Base-by-base conservation (phyloP, 2,888 invertebrate genomes). In the Drosophila setosimentum region DNA sequence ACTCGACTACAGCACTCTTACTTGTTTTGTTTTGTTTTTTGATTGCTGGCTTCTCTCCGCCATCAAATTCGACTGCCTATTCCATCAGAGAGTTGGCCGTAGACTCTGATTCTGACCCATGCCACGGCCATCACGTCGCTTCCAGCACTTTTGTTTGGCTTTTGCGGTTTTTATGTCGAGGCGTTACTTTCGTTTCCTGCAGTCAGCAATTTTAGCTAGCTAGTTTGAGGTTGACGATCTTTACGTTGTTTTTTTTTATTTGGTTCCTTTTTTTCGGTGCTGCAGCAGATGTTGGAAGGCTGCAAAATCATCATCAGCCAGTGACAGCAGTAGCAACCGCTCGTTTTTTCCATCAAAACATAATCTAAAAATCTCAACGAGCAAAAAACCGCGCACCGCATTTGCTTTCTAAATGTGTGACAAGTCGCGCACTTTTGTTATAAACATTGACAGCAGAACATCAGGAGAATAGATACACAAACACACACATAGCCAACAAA, bases 361-460 rank as follows among this genome's bases (percentile, higher is more conserved):
- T 86, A 86, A 88, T 88, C 81, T 76, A 65, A 69, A 83, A 88
- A 83, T 83, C 88, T 75, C 83, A 84, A 83, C 89, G 87, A 86
- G 81, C 86, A 70, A 82, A 77, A 78, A 73, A 68, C 54, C 50
- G 53, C 24, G 37, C 80, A 50, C 21, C 51, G 32, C 78, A 68
- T 68, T 79, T 59, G 78, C 66, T 40, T 66, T 50, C 73, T 70
- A 87, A 82, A 82, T 87, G 80, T 85, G 85, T 82, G 87, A 84
- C 87, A 87, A 82, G 87, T 87, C 83, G 83, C 71, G 59, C 82
- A 72, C 83, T 84, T 82, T 82, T 80, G 79, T 79, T 77, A 77
- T 80, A 82, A 83, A 75, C 88, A 85, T 76, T 80, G 83, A 75
- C 78, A 69, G 67, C 68, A 70, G 51, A 33, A 57, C 66, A 24